Base-by-base conservation (phyloP, 2,797 vertebrate genomes). In the Octomys mimax region DNA sequence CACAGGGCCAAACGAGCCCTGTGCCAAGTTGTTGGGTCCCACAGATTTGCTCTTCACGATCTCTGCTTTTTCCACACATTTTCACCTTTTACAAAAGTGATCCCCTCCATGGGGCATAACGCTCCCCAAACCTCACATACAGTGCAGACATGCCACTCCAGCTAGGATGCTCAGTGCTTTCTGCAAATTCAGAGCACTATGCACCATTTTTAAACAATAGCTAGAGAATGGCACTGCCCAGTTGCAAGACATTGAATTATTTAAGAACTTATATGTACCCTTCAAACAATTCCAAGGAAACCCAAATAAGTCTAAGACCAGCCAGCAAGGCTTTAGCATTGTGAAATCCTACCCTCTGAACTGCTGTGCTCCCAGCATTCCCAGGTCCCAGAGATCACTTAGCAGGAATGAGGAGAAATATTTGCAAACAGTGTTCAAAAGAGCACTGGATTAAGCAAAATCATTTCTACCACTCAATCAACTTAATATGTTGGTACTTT, bases 51-150 rank as follows among this genome's bases (percentile, higher is more conserved):
- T 91, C 97, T 26, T 93, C 64, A 57, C 68, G 93, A 91, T 91
- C 87, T 88, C 70, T 92, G 83, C 36, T 91, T 80, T 95, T 84
- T 87, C 64, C 10, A 84, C 36, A 86, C 33, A 83, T n/a, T 82
- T 75, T 57, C 10, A 33, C 21, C 8, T 49, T 92, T 82, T 91
- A 80, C 87, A 92, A 77, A 97, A 96, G 78, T 92, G 89, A 94
- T 89, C 71, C 94, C 33, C 39, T 96, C 77, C 61, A 66, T 79
- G n/a, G 77, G 28, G 57, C 82, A 68, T 59, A 42, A 59, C 78
- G 7, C 62, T 75, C 46, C 92, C 39, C 71, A 91, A 26, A 4
- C 3, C 49, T 93, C 87, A 22, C 78, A 39, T 57, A 18, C 24
- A 77, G 26, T 91, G 21, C 75, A 57, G 22, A 19, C 61, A 39